Evolutionary conservation across 2,113 vertebrate genomes (phyloP), one percentile per base, ranked within the genome.

Genomic region (Cairina moschata): DNA sequence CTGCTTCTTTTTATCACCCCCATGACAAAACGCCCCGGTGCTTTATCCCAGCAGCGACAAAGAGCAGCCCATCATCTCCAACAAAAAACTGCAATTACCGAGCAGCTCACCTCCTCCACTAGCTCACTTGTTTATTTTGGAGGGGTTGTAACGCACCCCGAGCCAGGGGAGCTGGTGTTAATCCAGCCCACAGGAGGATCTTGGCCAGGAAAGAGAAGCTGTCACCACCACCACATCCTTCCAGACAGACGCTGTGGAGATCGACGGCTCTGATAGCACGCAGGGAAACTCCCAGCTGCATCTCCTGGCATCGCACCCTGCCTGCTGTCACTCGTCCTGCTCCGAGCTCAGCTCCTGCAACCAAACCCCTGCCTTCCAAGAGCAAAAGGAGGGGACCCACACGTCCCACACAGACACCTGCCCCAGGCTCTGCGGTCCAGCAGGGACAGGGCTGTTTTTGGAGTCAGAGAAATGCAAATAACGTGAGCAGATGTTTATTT

Each of bases 151-250:
- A 48, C n/a, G 65, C 23, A 60, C 54, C 15, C 25, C 65, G 44
- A 90, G 44, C 38, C 63, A 68, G 29, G 8, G 69, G 59, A 92
- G 82, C 34, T n/a, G 34, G 34, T 25, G 44, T 58, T 89, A 54
- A 84, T 34, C 18, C 42, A 63, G 2, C 9, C 11, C 36, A 5
- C 23, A 23, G 52, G 46, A 82, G 52, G 80, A 75, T 48, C 42
- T 91, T 55, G 68, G 60, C 58, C 34, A 17, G 32, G 38, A 81
- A 56, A 77, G 83, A 59, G 34, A 22, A 86, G 46, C 73, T 88
- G 66, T 88, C 83, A 90, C 36, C 72, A 83, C 56, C 42, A 86
- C 38, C 71, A 32, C 65, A 74, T 77, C 88, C 76, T 84, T 88
- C 54, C 59, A 89, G 54, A 23, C 60, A 55, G 81, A 32, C 15